Evolutionary conservation across 2,888 invertebrate genomes (phyloP), one percentile per base, ranked within the genome.

Genomic region (Azorinus chamasolen): DNA sequence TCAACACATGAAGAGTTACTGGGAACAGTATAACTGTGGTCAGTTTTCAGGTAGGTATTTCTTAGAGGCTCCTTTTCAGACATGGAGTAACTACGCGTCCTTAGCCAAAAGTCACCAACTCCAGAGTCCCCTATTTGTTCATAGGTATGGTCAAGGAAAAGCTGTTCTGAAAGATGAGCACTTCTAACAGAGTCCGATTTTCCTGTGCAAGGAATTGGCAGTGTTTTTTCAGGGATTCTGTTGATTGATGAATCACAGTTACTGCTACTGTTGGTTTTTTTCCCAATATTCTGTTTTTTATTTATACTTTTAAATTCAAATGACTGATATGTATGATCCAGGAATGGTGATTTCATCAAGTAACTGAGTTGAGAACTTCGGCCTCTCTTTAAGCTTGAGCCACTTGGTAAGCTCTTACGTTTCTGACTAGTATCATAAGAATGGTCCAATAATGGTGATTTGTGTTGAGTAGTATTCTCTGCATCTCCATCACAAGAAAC

Each of bases 321-420:
- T 10, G 75, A 69, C 41, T 80, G 76, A 58, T 80, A 80, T 43
- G 69, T 65, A 46, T 80, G 76, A 58, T 80, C 80, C 2, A 80
- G 50, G 43, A 80, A 80, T 41, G 80, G 80, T 3, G 80, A 80
- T 43, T 80, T 76, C 27, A 55, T 69, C 43, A 78, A 78, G 48
- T 68, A 66, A 24, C 58, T 58, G 41, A 20, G 12, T 16, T 77
- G 71, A 53, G 43, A 71, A 55, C 77, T 77, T 27, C 53, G 18
- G 10, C 71, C 65, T 14, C 66, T 54, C 57, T 77, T 66, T 14
- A 71, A 12, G 10, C 62, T 51, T 43, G 32, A 39, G 50, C 20
- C 58, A 1, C n/a, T n/a, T 16, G 61, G 59, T 14, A 65, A 18
- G 54, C 59, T 39, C 43, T 55, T 63, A n/a, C 54, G 51, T 27